Base-by-base conservation (phyloP, 1,140 invertebrate genomes). In the Megalopta genalis region DNA sequence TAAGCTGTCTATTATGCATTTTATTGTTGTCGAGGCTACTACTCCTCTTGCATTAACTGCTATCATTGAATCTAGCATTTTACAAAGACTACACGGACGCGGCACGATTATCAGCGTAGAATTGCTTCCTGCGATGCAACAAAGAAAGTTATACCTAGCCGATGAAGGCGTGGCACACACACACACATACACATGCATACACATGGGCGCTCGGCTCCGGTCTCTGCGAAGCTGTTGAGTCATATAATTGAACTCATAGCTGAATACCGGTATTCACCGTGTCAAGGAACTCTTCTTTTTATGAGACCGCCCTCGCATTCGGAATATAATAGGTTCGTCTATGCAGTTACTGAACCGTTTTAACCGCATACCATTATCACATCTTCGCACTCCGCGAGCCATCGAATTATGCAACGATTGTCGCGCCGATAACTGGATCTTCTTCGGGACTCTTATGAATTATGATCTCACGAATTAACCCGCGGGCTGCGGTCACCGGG, bases 131-230 rank as follows among this genome's bases (percentile, higher is more conserved):
- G 46, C 49, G 49, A 42, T 65, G 70, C 62, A 78, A 72, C 64
- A 79, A 82, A 68, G 75, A 73, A 79, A 68, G 37, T 71, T 73
- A 66, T 42, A 46, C 37, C n/a, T 1, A 23, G 10, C 23, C 18
- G 18, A 21, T 6, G 32, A 78, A 78, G 77, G 77, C 54, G 77
- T 80, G 77, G 77, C 64, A 39, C n/a, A 39, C n/a, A 46, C 37
- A 46, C n/a, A n/a, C n/a, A n/a, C n/a, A n/a, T n/a, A n/a, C n/a
- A n/a, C n/a, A n/a, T n/a, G n/a, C n/a, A n/a, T n/a, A n/a, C n/a
- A n/a, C n/a, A n/a, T n/a, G n/a, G n/a, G n/a, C n/a, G n/a, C 69
- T 37, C 37, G 59, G 59, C 57, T 60, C 69, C 67, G 54, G 16
- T 39, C 60, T 63, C 60, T 63, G 52, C 63, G n/a, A 39, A 52